Base-by-base conservation (phyloP, 2,888 invertebrate species). In the Oligia fasciuncula region DNA sequence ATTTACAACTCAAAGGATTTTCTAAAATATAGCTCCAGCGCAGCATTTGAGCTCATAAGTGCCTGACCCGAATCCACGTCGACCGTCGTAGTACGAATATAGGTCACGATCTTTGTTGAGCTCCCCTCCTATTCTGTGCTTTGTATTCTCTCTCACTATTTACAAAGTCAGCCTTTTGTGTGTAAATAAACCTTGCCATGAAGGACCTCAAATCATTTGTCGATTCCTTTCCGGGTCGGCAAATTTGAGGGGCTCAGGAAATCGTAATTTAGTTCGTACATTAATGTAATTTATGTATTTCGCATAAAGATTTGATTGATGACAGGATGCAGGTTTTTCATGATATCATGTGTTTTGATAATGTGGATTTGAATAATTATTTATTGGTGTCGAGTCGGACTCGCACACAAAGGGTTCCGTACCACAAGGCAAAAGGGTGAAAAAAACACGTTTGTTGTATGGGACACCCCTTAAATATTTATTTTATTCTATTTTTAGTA, bases 51-150 rank as follows among this genome's bases (percentile, higher is more conserved):
- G 76, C 65, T 86, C 74, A 66, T 73, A 84, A 87, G 87, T 87
- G 81, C 84, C 80, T 84, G 87, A 86, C 90, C 90, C 83, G 76
- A 84, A 88, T 87, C 89, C 85, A 79, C 80, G 60, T 77, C 77
- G 65, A 86, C 89, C 84, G 85, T 90, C 86, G 87, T 90, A 89
- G 83, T 79, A 78, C 71, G 84, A 86, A 93, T 90, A 80, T 93
- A 84, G 93, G 93, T 92, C 93, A 91, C 83, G 89, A 90, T 87
- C 82, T 85, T 78, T 81, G 77, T 77, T 73, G 73, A 84, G 76
- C 81, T 69, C 72, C 78, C 78, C 79, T 81, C 71, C 67, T 80
- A 75, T 83, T 84, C 73, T 66, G 19, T 70, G 76, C 67, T 89
- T 81, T 86, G 77, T 83, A 60, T 83, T 80, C 77, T 62, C 29